These are phyloP conservation scores for Lasioglossum lativentre DNA, from an alignment of 2,888 invertebrate species.

Conservation along the genomic window DNA sequence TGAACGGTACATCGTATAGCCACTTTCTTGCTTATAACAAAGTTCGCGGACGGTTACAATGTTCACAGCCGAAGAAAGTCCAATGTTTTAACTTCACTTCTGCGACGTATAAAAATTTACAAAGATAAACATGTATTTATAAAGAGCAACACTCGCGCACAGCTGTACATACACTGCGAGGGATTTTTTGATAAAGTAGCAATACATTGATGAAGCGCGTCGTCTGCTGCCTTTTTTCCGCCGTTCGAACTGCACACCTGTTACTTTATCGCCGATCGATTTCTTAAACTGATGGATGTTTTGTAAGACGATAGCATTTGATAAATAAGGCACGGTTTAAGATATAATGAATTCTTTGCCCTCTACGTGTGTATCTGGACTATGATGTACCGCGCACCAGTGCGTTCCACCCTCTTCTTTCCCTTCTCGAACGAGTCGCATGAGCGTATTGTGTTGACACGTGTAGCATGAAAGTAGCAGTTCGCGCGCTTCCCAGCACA, in stretches of 20 bases:
- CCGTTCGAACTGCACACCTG: constrained; percentile 28
- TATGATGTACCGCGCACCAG: neutral
- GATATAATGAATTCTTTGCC: neutral
- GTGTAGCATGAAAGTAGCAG: neutral
- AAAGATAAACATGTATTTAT: constrained; percentile 4
- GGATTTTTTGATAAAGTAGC: constrained; percentile 9
- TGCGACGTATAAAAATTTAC: neutral
- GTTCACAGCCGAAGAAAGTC: neutral
- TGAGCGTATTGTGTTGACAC: neutral
- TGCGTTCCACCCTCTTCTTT: neutral
- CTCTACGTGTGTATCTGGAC: neutral
- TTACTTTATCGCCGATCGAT: constrained; percentile 31
- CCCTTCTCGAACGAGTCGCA: neutral
- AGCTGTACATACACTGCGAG: neutral
- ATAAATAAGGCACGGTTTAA: constrained; percentile 27
- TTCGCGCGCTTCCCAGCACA: neutral
- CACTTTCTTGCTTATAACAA: neutral
- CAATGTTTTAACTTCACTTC: neutral
- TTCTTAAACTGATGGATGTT: constrained; percentile 9
- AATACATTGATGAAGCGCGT: neutral
- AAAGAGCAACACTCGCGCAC: neutral
- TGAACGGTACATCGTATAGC: neutral
- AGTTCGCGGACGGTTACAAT: neutral
- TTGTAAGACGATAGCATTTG: constrained; percentile 30
- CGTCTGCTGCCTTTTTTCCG: neutral